Conservation (phyloP, 2,113 vertebrate genomes). For the Centropus bengalensis region DNA sequence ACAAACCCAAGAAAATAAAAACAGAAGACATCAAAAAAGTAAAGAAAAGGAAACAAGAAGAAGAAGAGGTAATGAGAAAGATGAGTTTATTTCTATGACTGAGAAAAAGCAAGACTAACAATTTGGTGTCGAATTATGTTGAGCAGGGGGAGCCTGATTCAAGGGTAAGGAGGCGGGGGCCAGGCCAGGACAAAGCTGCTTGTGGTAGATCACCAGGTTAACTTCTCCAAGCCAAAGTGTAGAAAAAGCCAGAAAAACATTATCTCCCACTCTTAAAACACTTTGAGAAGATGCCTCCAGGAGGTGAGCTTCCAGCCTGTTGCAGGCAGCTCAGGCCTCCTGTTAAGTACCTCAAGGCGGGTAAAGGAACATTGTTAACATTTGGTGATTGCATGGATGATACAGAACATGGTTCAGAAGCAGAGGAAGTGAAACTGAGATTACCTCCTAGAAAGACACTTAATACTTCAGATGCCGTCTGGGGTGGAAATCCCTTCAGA, state of each 20-base stretch:
- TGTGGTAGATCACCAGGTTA: background rate
- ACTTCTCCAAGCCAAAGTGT: background rate
- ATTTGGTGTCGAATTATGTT: background rate
- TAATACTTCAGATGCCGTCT: background rate
- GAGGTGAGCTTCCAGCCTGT: background rate
- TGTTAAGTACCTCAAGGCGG: background rate
- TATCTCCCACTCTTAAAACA: background rate
- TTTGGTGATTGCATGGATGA: background rate
- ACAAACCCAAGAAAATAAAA: conserved; percentile 95
- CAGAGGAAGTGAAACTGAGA: background rate
- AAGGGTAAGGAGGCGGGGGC: background rate
- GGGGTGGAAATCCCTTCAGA: background rate
- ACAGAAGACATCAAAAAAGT: conserved; percentile 91
- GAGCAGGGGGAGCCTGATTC: background rate
- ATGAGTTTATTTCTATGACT: background rate
- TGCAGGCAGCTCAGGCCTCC: background rate
- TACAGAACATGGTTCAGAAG: background rate
- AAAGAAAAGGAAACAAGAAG: conserved; percentile 92
- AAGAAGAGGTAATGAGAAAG: conserved; percentile 78
- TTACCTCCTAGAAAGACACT: background rate
- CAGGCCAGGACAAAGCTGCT: background rate
- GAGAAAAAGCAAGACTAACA: background rate
- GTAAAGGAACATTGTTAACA: background rate
- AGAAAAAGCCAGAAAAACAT: background rate
- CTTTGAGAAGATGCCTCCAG: background rate